phyloP scores from a whole-genome alignment of 1,140 invertebrate genomes.

The Mamestra configurata region DNA sequence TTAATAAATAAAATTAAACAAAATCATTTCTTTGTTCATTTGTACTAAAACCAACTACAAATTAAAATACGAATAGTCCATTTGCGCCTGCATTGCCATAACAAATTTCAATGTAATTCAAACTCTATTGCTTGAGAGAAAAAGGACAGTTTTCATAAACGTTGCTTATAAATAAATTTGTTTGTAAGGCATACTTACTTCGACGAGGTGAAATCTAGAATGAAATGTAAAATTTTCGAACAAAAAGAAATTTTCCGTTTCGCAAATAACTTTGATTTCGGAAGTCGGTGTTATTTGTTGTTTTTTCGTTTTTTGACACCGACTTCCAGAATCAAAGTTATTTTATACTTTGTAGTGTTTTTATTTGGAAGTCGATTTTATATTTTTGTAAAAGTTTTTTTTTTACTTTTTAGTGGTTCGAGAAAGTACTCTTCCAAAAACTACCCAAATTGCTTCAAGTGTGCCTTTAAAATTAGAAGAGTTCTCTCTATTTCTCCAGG shows the following conservation, averaged over 20 bases:
- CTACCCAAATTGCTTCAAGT: no score
- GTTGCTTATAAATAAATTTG: neutral
- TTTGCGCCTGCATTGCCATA: slow-evolving; percentile 26
- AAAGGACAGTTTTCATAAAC: neutral
- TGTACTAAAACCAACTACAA: neutral
- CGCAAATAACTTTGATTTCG: neutral
- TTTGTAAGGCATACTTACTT: slow-evolving; percentile 2
- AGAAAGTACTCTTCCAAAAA: no score
- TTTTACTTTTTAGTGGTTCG: no score
- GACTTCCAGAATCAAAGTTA: neutral
- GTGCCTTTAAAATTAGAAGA: no score
- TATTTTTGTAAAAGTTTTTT: no score
- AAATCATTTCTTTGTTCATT: neutral
- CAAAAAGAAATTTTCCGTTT: slow-evolving; percentile 2
- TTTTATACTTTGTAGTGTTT: no score
- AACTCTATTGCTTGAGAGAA: neutral
- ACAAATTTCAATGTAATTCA: slow-evolving; percentile 2
- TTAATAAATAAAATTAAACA: slow-evolving; percentile 5
- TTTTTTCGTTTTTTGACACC: no score
- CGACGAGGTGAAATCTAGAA: slow-evolving; percentile 23
- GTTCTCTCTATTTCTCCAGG: no score
- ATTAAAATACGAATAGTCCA: slow-evolving; percentile 38
- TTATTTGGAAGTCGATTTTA: no score
- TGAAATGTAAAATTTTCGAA: slow-evolving; percentile 22
- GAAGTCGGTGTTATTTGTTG: neutral